Conservation (phyloP, 2,888 invertebrate species). For the Aproaerema taeniolella region DNA sequence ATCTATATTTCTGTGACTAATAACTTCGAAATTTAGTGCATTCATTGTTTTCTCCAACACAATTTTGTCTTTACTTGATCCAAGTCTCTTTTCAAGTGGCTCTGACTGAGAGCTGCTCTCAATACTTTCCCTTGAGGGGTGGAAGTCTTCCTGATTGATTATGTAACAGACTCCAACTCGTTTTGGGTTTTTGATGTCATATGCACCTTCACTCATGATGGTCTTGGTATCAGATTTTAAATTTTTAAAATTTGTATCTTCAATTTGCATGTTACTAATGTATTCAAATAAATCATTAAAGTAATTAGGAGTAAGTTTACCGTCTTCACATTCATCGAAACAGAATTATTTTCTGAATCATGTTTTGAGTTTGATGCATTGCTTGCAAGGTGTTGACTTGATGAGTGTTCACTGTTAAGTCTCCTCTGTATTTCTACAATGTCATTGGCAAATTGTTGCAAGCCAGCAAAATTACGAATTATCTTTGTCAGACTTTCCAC, state of each 20-base stretch:
- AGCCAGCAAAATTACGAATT: slow-evolving; percentile 41
- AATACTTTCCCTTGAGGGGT: slow-evolving; percentile 52
- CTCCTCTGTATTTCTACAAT: slow-evolving; percentile 39
- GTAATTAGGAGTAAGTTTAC: slow-evolving; percentile 6
- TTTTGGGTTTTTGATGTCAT: slow-evolving; percentile 48
- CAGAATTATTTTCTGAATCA: slow-evolving; percentile 16
- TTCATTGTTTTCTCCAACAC: slow-evolving; percentile 48
- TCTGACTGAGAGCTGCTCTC: slow-evolving; percentile 27
- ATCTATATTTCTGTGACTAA: slow-evolving; percentile 42
- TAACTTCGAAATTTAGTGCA: slow-evolving; percentile 51
- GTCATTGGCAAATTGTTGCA: slow-evolving; percentile 37
- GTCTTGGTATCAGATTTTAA: slow-evolving; percentile 46
- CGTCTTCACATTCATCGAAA: slow-evolving; percentile 22
- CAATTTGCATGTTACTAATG: slow-evolving; percentile 32
- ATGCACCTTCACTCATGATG: slow-evolving; percentile 39
- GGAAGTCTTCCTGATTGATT: slow-evolving; percentile 62
- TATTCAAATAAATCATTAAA: slow-evolving; percentile 38
- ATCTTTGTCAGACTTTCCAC: slow-evolving; percentile 45
- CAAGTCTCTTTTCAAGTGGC: slow-evolving; percentile 38
- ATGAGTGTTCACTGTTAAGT: slow-evolving; percentile 24
- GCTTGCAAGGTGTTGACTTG: background rate
- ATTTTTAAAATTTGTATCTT: slow-evolving; percentile 37
- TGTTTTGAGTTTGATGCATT: slow-evolving; percentile 13
- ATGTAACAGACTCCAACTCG: slow-evolving; percentile 59
- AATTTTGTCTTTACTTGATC: slow-evolving; percentile 48